Evolutionary conservation across 2,113 vertebrate genomes (phyloP), one percentile per base, ranked within the genome.

Genomic region (Clarias batrachus): DNA sequence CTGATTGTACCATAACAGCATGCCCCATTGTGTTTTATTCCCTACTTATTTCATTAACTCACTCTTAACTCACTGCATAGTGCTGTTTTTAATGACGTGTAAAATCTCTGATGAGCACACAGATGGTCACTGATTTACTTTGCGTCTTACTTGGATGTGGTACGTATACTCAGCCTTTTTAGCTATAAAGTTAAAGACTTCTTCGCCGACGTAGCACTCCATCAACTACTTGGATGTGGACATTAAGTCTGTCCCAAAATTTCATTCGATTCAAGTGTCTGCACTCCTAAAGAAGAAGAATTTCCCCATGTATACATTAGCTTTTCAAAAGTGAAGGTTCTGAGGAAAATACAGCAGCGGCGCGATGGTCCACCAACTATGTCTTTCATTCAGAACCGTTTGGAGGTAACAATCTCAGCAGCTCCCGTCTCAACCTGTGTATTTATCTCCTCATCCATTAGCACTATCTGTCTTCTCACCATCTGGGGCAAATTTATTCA

Each of bases 11-110:
- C 57, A 60, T 80, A 80, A 80, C 56, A 57, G 4, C 27, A 60
- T 2, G 76, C 76, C 52, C 77, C 77, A 21, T 79, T 80, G 56
- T 80, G 30, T 80, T 80, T 80, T 80, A 80, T 80, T 60, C 78
- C 57, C 11, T 80, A 60, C 78, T 37, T 60, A 37, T 80, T 80
- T 80, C 78, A 62, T 80, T 62, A 60, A 80, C 57, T 30, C 54
- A 7, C 76, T 30, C 54, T 30, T 78, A 57, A 78, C 8, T 80
- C 27, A 14, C 19, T 33, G 56, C 16, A 0, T 30, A 60, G 17
- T 80, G 78, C 78, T 11, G 33, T 59, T 80, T 80, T 60, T 80
- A 60, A 80, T 37, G 78, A 23, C 4, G 27, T 80, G 30, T 60
- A 80, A 80, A 62, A 60, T 60, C 56, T 37, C 78, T 23, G 19